Percentiles rank a stretch among this genome's conserved stretches.
These are phyloP conservation scores for Pandemis cinnamomeana DNA, from an alignment of 2,888 invertebrate species.

Conservation along the genomic window DNA sequence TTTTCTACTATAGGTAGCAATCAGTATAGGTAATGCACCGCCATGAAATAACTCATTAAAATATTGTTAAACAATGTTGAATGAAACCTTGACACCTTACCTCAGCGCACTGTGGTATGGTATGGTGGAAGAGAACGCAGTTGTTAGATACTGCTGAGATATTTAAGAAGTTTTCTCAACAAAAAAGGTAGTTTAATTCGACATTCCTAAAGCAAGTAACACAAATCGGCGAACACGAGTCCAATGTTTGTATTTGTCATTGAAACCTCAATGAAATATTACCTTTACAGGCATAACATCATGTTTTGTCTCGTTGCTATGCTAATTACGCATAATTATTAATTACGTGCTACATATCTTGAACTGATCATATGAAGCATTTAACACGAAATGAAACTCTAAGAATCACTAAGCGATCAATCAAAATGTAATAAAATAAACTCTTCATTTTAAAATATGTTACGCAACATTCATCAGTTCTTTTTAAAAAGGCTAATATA, in stretches of 20 bases:
- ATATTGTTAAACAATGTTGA: slow-evolving; percentile 4
- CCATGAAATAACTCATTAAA: not conserved
- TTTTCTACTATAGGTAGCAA: too few relatives aligned
- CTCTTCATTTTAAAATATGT: slow-evolving; percentile 10
- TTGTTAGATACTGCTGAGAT: not conserved
- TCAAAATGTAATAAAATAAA: slow-evolving; percentile 1
- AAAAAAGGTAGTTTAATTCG: not conserved
- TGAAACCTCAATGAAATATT: slow-evolving; percentile 46
- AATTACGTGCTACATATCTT: too few relatives aligned
- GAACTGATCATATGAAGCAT: not conserved
- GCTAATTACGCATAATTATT: slow-evolving; percentile 4
- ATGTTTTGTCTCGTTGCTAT: slow-evolving; percentile 39
- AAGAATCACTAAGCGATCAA: slow-evolving; percentile 10
- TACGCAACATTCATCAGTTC: slow-evolving; percentile 5
- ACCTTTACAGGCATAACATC: slow-evolving; percentile 35
- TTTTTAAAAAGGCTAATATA: slow-evolving; percentile 3
- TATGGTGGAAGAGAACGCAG: not conserved
- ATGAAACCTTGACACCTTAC: slow-evolving; percentile 4
- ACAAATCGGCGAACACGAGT: slow-evolving; percentile 1
- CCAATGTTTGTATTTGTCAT: slow-evolving; percentile 43
- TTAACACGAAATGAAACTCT: not conserved
- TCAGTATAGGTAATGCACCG: too few relatives aligned
- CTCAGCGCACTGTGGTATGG: not conserved
- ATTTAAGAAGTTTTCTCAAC: not conserved
- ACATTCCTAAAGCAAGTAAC: not conserved